Percentiles rank a stretch among this genome's conserved stretches.
Conservation (phyloP, 2,888 invertebrate species). For the Eugnorisma glareosa region DNA sequence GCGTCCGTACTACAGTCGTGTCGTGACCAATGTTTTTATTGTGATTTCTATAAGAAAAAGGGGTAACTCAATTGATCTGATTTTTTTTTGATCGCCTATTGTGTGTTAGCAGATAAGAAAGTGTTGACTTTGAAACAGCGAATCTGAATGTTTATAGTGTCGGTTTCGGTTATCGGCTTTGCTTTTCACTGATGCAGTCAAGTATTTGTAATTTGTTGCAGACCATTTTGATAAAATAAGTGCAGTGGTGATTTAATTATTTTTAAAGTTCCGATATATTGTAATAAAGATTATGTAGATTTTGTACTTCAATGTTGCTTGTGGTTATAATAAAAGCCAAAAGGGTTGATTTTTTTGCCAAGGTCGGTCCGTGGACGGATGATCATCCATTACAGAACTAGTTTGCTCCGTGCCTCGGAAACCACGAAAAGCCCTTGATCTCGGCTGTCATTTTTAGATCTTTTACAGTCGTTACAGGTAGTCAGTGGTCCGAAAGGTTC, state of each 20-base stretch:
- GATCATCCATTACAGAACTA: not conserved
- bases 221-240: slow-evolving; percentile 41
- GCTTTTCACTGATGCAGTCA: slow-evolving; percentile 24
- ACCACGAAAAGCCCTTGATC: not conserved
- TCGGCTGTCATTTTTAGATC: not conserved
- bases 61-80: slow-evolving; percentile 68
- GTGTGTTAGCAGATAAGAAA: slow-evolving; percentile 60
- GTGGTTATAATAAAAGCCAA: not conserved
- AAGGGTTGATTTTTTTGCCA: not conserved
- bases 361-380: not conserved
- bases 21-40: slow-evolving; percentile 67
- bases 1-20: slow-evolving; percentile 44
- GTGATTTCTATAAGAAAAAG: slow-evolving; percentile 64
- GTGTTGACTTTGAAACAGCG: slow-evolving; percentile 43
- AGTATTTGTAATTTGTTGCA: slow-evolving; percentile 17
- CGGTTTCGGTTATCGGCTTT: slow-evolving; percentile 29
- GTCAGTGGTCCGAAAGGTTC: not conserved
- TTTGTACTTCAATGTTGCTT: not conserved
- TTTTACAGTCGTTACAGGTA: not conserved
- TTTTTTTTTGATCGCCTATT: slow-evolving; percentile 57
- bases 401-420: not conserved
- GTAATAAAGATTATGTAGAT: too few relatives aligned
- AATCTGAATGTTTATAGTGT: slow-evolving; percentile 31
- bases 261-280: not conserved
- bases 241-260: not conserved